Conservation (phyloP, 2,888 invertebrate species). For the Cabera pusaria region DNA sequence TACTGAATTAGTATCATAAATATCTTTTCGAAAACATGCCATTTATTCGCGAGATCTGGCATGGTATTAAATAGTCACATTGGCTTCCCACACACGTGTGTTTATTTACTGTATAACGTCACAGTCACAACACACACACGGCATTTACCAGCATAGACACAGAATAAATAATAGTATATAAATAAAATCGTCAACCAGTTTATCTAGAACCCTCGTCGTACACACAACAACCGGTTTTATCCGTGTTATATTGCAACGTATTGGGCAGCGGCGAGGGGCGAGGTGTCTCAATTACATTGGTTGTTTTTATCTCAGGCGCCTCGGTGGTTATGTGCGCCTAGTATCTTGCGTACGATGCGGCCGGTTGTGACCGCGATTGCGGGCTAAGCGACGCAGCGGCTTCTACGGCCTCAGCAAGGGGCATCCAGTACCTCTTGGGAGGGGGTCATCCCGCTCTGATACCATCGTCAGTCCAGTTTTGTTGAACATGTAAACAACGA, state of each 20-base stretch:
- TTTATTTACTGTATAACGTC: conserved; percentile 44
- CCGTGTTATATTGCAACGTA: background rate
- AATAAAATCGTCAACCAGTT: conserved; percentile 36
- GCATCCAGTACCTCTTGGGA: conserved; percentile 32
- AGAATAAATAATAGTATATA: too few species aligned
- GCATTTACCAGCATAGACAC: too few species aligned
- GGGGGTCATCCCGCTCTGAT: conserved; percentile 28
- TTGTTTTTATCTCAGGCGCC: conserved; percentile 28
- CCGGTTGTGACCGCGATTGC: conserved; percentile 57
- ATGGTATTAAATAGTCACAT: conserved; percentile 28
- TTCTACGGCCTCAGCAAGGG: conserved; percentile 32
- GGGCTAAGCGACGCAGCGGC: conserved; percentile 35
- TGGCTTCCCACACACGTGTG: conserved; percentile 32
- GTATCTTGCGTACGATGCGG: conserved; percentile 73
- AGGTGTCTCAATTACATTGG: conserved; percentile 34
- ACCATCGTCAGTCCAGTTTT: conserved; percentile 1
- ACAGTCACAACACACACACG: too few species aligned
- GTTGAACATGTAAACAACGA: too few species aligned
- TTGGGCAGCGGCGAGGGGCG: conserved; percentile 25
- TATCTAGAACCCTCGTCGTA: conserved; percentile 28
- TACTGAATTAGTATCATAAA: too few species aligned
- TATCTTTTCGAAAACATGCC: too few species aligned
- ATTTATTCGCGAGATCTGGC: too few species aligned
- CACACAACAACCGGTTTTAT: conserved; percentile 4
- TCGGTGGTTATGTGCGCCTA: conserved; percentile 55